phyloP scores from a whole-genome alignment of 2,113 vertebrate species.

The Amia ocellicauda region DNA sequence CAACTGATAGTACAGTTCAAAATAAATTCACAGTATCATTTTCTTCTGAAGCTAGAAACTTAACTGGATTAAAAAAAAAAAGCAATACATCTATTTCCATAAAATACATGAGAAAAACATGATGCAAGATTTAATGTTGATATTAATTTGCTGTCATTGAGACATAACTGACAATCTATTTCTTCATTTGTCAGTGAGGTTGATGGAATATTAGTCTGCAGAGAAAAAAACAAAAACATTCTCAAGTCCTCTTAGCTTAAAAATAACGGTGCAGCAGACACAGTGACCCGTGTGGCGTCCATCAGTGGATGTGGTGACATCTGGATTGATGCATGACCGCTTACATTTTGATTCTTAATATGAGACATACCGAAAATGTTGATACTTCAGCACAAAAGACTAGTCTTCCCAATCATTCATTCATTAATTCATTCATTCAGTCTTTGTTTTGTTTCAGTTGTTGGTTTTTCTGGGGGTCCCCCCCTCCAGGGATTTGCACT shows the following conservation, averaged over 20 bases:
- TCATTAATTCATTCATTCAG: no score
- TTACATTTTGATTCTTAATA: no score
- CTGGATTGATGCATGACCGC: no score
- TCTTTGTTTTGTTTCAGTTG: constrained; percentile 9
- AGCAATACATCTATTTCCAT: constrained; percentile 49
- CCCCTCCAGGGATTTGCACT: constrained; percentile 37
- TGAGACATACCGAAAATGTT: no score
- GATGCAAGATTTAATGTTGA: constrained; percentile 22
- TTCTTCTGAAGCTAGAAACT: constrained; percentile 54
- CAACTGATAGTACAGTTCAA: constrained; percentile 79
- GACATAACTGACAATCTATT: constrained; percentile 5
- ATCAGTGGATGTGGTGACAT: no score
- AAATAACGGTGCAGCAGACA: constrained; percentile 42
- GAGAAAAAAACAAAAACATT: constrained; percentile 43
- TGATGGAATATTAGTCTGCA: constrained; percentile 41
- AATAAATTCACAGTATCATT: constrained; percentile 86
- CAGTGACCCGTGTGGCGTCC: no score
- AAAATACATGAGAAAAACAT: constrained; percentile 25
- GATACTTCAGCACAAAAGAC: no score
- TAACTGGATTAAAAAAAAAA: constrained; percentile 46
- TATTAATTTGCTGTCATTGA: constrained; percentile 26
- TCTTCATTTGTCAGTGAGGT: constrained; percentile 18
- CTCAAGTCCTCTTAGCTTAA: constrained; percentile 69
- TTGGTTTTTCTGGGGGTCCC: no score
- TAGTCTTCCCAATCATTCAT: constrained; percentile 9